Conservation (phyloP, 2,888 invertebrate species). For the Drosophila meridiana region DNA sequence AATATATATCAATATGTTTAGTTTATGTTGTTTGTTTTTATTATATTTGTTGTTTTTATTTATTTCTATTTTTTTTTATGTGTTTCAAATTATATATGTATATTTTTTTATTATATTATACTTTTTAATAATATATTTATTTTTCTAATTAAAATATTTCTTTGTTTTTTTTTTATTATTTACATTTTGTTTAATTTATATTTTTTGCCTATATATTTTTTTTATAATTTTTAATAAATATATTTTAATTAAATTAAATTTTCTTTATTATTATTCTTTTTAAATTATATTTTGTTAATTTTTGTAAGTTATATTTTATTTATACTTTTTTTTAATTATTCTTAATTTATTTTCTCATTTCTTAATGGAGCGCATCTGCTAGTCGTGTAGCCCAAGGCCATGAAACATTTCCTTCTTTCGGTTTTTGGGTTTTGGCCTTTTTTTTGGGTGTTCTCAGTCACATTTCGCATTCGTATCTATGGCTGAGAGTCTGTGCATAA, state of each 20-base stretch:
- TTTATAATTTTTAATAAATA: too few species aligned
- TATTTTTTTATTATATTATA: too few species aligned
- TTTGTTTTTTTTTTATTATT: neutral
- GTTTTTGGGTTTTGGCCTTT: slow-evolving; percentile 21
- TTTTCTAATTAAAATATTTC: too few species aligned
- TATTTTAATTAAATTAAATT: neutral
- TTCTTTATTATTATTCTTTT: neutral
- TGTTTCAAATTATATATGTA: too few species aligned
- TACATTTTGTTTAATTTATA: neutral
- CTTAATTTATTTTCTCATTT: too few species aligned
- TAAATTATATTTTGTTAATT: too few species aligned
- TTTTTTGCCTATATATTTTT: neutral
- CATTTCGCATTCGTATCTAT: slow-evolving; percentile 57
- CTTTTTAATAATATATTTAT: too few species aligned
- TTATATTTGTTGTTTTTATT: too few species aligned
- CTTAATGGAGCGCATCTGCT: slow-evolving; percentile 11
- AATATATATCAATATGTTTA: too few species aligned
- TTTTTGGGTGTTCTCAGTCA: slow-evolving; percentile 30
- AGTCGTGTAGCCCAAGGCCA: slow-evolving; percentile 5
- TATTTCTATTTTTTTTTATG: too few species aligned
- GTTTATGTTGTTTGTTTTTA: too few species aligned
- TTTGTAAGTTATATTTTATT: too few species aligned
- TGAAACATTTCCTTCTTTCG: neutral
- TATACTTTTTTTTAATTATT: neutral
- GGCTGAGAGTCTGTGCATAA: slow-evolving; percentile 68